Evolutionary conservation across 2,113 vertebrate species (phyloP), one percentile per base, ranked within the genome.

Genomic region (Syrrhaptes paradoxus): DNA sequence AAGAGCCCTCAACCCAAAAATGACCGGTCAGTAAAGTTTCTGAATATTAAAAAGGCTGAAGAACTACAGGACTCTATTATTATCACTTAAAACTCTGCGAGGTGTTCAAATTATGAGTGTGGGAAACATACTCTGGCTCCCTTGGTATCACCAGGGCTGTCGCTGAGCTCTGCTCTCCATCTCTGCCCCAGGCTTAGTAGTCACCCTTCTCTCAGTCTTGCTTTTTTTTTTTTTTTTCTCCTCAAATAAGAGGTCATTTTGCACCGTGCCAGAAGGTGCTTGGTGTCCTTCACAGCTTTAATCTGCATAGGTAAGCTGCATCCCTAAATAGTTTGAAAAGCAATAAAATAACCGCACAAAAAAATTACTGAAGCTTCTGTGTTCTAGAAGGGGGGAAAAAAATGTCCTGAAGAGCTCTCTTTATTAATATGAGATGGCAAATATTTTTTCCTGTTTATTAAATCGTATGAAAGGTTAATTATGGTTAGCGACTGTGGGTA

Each of bases 381-480:
- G 0, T 80, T 89, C 65, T 79, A 65, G 65, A 76, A 52, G 29
- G 20, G 29, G 43, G 45, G 32, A 4, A 29, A 51, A 51, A 62
- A 45, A 78, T 85, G 76, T 97, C 96, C 95, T 94, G 93, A 96
- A 95, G 83, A 96, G 81, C 93, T 97, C 93, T 96, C 86, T 94
- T 96, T 91, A 97, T 95, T 97, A 97, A 93, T 97, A 95, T 96
- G 95, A 96, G 93, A 96, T 95, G 92, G 97, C 97, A 97, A 97
- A 97, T 97, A 96, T 97, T 97, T 97, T 97, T 97, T 96, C 92
- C 97, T 98, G 97, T 98, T 98, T 98, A 98, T 97, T 97, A 97
- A 97, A 97, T 97, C 93, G 85, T 93, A 96, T 96, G 96, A 97
- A 97, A 98, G 98, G 98, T 98, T 98, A 98, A 98, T 98, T 98